Percentiles rank a stretch among this genome's conserved stretches.
Conservation (phyloP, 2,888 invertebrate species). For the Ellobium chinense region DNA sequence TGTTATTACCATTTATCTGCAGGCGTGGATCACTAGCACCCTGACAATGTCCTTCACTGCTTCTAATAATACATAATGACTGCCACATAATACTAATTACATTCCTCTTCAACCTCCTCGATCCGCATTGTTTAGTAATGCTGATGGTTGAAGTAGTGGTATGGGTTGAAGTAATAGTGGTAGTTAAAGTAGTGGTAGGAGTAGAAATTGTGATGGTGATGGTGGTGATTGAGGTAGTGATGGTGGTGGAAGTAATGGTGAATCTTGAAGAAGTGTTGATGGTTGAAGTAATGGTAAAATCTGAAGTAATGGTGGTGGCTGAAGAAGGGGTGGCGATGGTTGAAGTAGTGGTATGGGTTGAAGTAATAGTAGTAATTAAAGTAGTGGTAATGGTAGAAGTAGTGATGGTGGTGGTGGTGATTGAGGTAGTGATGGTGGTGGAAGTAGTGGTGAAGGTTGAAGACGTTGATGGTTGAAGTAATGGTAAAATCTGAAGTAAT, state of each 20-base stretch:
- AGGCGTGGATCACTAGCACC: too few species aligned
- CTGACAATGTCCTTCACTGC: too few species aligned
- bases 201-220: neutral
- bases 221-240: neutral
- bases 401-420: neutral
- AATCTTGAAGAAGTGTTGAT: neutral
- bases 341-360: neutral
- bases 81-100: too few species aligned
- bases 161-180: neutral
- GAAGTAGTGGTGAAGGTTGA: neutral
- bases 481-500: neutral
- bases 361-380: neutral
- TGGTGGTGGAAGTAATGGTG: neutral
- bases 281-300: neutral
- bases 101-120: too few species aligned
- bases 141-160: neutral
- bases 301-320: neutral
- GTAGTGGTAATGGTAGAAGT: neutral
- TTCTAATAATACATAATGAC: too few species aligned
- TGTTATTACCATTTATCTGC: too few species aligned
- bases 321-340: neutral
- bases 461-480: neutral
- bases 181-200: neutral
- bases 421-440: neutral
- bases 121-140: too few species aligned